Conservation (phyloP, 92 coral and sea anemone genomes). For the Muricea muricata region DNA sequence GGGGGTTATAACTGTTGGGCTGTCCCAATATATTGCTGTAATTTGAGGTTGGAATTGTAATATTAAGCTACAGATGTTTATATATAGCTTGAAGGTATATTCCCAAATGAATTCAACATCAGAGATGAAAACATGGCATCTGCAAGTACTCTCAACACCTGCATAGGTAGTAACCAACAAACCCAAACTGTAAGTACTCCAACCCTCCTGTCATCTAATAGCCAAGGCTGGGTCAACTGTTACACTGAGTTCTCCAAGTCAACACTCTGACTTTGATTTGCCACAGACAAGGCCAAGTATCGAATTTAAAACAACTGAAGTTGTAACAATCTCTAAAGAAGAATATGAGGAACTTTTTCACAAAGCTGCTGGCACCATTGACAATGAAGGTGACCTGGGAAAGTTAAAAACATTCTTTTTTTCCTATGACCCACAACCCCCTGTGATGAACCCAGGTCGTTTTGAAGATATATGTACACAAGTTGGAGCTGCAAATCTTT, state of each 20-base stretch:
- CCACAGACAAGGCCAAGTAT: background rate
- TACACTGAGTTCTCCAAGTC: background rate
- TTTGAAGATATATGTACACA: background rate
- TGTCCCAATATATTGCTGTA: background rate
- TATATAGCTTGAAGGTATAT: background rate
- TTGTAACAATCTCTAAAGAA: background rate
- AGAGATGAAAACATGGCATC: background rate
- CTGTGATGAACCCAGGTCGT: conserved; percentile 11
- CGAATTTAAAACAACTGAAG: no score
- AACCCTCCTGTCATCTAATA: background rate
- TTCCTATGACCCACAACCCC: background rate
- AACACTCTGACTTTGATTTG: background rate
- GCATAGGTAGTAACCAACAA: no score
- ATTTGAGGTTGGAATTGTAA: background rate
- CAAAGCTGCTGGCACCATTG: background rate
- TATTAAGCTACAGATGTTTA: background rate
- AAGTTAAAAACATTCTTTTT: conserved; percentile 7
- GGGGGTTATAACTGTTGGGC: background rate
- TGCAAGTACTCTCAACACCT: background rate
- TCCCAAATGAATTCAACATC: background rate
- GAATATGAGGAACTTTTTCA: background rate
- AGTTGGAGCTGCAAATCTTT: conserved; percentile 10
- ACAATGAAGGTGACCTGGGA: conserved; percentile 14
- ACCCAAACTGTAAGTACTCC: no score
- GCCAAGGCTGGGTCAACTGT: background rate